phyloP scores from a whole-genome alignment of 2,888 invertebrate species.

The Tricholauxania praeusta region DNA sequence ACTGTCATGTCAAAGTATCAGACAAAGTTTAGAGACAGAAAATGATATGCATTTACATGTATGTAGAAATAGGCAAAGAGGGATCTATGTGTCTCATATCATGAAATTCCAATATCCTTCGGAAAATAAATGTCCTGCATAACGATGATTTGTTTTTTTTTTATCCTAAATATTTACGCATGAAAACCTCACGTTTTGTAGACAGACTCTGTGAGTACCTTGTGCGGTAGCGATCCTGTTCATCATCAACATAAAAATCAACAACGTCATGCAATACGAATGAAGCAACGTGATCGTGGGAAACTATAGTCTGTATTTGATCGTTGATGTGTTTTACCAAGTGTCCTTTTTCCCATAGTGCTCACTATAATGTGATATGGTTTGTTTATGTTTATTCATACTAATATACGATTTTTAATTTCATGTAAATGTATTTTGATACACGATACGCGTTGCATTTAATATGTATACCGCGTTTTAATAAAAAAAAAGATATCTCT shows the following conservation, averaged over 20 bases:
- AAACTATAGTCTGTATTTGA: too few relatives aligned
- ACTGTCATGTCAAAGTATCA: constrained; percentile 3
- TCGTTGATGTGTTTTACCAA: too few relatives aligned
- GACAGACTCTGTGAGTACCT: neutral
- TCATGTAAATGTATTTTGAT: too few relatives aligned
- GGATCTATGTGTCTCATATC: constrained; percentile 10
- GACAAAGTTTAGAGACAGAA: neutral
- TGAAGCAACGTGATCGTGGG: too few relatives aligned
- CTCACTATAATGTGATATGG: too few relatives aligned
- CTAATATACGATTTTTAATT: too few relatives aligned
- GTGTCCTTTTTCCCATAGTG: too few relatives aligned
- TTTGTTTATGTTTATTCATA: too few relatives aligned
- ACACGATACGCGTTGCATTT: too few relatives aligned
- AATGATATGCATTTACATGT: neutral
- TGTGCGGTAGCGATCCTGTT: neutral
- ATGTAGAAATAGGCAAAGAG: neutral
- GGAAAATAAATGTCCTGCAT: constrained; percentile 36
- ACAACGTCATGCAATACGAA: neutral
- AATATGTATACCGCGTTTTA: too few relatives aligned
- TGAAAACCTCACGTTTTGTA: constrained; percentile 43
- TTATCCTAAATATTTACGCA: constrained; percentile 40
- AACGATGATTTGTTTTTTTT: constrained; percentile 29
- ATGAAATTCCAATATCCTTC: constrained; percentile 2
- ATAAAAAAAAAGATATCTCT: too few relatives aligned
- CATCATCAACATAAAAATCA: neutral